These are phyloP conservation scores for Panagrolaimus sp. DNA, from an alignment of 1,140 invertebrate species.

Conservation along the genomic window DNA sequence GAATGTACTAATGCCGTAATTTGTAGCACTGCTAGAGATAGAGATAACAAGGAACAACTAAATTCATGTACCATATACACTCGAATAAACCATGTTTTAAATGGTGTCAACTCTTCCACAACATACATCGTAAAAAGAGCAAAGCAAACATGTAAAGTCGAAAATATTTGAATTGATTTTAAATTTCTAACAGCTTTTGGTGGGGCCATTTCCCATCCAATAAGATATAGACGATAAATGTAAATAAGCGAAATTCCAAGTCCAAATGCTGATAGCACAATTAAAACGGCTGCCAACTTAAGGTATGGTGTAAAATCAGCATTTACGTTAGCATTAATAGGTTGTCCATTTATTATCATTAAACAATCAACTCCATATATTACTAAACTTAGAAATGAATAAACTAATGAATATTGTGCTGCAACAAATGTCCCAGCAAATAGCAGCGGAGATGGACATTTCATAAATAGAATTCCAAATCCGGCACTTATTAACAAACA, in stretches of 20 bases:
- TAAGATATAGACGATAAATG: conserved; percentile 12
- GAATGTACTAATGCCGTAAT: neutral
- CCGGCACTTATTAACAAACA: conserved; percentile 10
- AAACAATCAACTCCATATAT: conserved; percentile 17
- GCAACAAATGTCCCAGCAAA: conserved; percentile 18
- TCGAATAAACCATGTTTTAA: conserved; percentile 21
- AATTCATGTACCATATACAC: conserved; percentile 22
- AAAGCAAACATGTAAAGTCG: neutral
- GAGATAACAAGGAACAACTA: conserved; percentile 14
- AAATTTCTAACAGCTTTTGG: neutral
- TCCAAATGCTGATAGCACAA: conserved; percentile 17
- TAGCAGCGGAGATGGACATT: conserved; percentile 14
- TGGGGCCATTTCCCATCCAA: conserved; percentile 14
- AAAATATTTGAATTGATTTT: neutral
- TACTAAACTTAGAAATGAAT: conserved; percentile 19
- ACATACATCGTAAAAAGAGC: conserved; percentile 23
- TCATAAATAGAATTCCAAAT: conserved; percentile 19
- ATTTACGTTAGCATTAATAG: neutral
- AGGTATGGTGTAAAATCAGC: conserved; percentile 17
- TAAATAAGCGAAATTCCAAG: conserved; percentile 19
- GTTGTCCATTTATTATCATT: neutral
- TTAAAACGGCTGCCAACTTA: conserved; percentile 12
- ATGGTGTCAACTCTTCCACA: conserved; percentile 11
- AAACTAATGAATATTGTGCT: conserved; percentile 20
- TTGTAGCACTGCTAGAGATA: conserved; percentile 15